phyloP scores from a whole-genome alignment of 2,888 invertebrate species.

The Colletes collaris region DNA sequence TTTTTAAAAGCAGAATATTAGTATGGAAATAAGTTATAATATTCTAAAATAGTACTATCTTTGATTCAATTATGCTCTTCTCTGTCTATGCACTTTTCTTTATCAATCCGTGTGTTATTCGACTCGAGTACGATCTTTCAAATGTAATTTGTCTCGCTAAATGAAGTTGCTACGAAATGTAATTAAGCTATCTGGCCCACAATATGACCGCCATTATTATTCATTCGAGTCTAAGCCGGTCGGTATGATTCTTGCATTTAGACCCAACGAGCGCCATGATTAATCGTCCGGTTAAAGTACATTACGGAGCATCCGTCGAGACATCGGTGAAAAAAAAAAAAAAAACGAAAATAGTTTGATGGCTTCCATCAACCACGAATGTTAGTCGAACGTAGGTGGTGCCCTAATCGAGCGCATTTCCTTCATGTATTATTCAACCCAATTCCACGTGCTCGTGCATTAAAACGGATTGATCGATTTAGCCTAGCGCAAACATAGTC shows the following conservation, averaged over 20 bases:
- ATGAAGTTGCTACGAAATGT: conserved; percentile 20
- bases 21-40: no score
- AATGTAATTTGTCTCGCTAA: conserved; percentile 13
- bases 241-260: conserved; percentile 48
- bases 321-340: conserved; percentile 3
- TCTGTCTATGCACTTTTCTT: no score
- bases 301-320: conserved; percentile 55
- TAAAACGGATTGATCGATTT: conserved; percentile 62
- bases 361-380: conserved; percentile 39
- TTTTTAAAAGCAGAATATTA: no score
- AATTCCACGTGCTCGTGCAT: conserved; percentile 61
- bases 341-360: conserved; percentile 14
- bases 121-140: not conserved
- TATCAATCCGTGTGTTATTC: no score
- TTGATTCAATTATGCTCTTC: no score
- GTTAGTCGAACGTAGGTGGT: conserved; percentile 53
- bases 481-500: conserved; percentile 43
- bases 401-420: conserved; percentile 61
- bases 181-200: conserved; percentile 8
- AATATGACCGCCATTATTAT: conserved; percentile 45
- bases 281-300: conserved; percentile 61
- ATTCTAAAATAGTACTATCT: no score
- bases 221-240: conserved; percentile 40
- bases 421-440: conserved; percentile 63
- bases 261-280: conserved; percentile 50